Conservation (phyloP, 53 echinoderm and acorn worm genomes). For the Holothuria leucospilota region DNA sequence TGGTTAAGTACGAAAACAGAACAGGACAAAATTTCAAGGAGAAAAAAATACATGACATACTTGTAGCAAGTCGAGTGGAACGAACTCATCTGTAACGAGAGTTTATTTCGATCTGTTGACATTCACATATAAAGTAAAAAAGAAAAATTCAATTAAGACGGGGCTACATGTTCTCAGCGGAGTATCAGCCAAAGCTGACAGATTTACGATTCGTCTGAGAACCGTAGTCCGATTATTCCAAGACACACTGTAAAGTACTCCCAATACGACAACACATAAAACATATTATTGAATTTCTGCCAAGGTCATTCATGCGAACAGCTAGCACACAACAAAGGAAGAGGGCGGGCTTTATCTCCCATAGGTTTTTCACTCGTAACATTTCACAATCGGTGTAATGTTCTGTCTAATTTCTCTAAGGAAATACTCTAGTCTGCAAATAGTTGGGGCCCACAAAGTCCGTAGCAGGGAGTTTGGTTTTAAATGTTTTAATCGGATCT, state of each 20-base stretch:
- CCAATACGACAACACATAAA: slow-evolving; percentile 31
- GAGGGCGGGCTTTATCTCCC: slow-evolving; percentile 36
- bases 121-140: neutral
- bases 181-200: neutral
- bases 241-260: slow-evolving; percentile 11
- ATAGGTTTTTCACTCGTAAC: slow-evolving; percentile 2
- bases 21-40: neutral
- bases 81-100: neutral
- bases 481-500: neutral
- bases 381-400: slow-evolving; percentile 35
- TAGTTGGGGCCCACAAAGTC: slow-evolving; percentile 10
- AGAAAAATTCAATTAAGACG: slow-evolving; percentile 25
- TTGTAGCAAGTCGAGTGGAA: slow-evolving; percentile 6
- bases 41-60: neutral
- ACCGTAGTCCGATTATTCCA: slow-evolving; percentile 21
- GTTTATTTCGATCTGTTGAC: slow-evolving; percentile 4
- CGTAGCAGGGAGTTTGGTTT: neutral
- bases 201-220: slow-evolving; percentile 19
- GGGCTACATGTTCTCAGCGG: slow-evolving; percentile 1
- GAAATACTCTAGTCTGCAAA: slow-evolving; percentile 24
- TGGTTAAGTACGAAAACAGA: neutral
- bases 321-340: slow-evolving; percentile 4
- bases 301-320: slow-evolving; percentile 19
- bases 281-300: slow-evolving; percentile 29
- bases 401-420: slow-evolving; percentile 43